Evolutionary conservation across 2,888 invertebrate species (phyloP), one percentile per base, ranked within the genome.

Genomic region (Julus scanicus): DNA sequence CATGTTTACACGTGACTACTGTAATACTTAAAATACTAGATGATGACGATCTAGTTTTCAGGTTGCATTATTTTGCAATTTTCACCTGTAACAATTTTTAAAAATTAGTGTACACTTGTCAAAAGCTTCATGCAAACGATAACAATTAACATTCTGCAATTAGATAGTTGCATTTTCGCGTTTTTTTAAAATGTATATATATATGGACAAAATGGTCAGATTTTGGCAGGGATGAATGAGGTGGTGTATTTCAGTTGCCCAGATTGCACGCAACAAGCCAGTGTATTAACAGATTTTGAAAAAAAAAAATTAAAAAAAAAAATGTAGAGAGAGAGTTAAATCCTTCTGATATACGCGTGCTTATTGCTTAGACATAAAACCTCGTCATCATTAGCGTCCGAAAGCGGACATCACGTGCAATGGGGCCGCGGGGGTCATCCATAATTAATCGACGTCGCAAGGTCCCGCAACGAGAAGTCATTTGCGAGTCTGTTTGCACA

Each of bases 391-490:
- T 71, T 71, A 71, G 71, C 57, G 53, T 53, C 53, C 53, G 53
- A 53, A 53, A 53, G n/a, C n/a, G 63, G 71, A 20, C 71, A 20
- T 20, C 71, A 29, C 71, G 57, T 20, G 71, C 71, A 71, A n/a
- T 11, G 57, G 5, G 63, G 63, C 63, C 17, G 71, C 71, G 20
- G 71, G 71, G 71, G 71, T 71, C 71, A n/a, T 71, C 71, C 71
- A 71, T 71, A 71, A 71, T 71, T 71, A 71, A 71, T 71, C 20
- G n/a, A 20, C 71, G 71, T 71, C 71, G 71, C 71, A 71, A 71
- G 71, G 71, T 71, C 71, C 20, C 20, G 20, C 71, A 71, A 71
- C 20, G 71, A 71, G 71, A 71, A 71, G 71, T 20, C 71, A 71
- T 71, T 71, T 71, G 20, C n/a, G n/a, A n/a, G n/a, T 20, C 71